These are phyloP conservation scores for Ophion obscuratus DNA, from an alignment of 2,888 invertebrate genomes.

Conservation along the genomic window DNA sequence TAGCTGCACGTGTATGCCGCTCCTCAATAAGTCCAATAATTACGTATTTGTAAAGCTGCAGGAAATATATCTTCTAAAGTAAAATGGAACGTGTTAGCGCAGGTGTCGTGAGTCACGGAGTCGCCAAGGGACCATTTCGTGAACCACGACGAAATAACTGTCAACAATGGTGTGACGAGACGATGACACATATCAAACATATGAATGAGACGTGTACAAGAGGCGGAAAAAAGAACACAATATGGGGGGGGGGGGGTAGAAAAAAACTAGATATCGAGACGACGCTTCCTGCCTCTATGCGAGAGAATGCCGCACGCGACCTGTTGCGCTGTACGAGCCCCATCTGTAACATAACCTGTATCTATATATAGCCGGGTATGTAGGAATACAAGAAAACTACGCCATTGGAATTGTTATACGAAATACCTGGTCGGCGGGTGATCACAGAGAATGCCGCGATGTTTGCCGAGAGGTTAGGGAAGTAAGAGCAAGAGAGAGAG, in stretches of 20 bases:
- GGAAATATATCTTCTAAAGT: not conserved
- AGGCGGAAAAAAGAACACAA: constrained; percentile 2
- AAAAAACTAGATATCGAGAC: constrained; percentile 12
- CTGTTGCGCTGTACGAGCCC: constrained; percentile 38
- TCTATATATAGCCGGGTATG: not conserved
- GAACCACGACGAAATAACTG: constrained; percentile 46
- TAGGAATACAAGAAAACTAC: constrained; percentile 1
- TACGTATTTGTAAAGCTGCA: not conserved
- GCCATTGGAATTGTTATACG: constrained; percentile 38
- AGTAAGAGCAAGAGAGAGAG: constrained; percentile 69
- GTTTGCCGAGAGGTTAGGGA: constrained; percentile 74
- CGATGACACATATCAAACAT: constrained; percentile 53
- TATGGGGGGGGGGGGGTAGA: not conserved
- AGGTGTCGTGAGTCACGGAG: constrained; percentile 39
- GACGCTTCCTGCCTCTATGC: constrained; percentile 19
- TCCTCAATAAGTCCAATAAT: not conserved
- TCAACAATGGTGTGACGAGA: constrained; percentile 39
- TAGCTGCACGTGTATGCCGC: not conserved
- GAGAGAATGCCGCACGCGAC: constrained; percentile 58
- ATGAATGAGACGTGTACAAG: constrained; percentile 38
- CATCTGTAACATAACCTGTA: constrained; percentile 42
- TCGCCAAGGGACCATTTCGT: constrained; percentile 10
- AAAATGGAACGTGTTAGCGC: constrained; percentile 5
- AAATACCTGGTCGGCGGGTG: constrained; percentile 39
- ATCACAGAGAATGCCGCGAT: constrained; percentile 80